phyloP scores from a whole-genome alignment of 2,113 vertebrate genomes.

The Bos javanicus region DNA sequence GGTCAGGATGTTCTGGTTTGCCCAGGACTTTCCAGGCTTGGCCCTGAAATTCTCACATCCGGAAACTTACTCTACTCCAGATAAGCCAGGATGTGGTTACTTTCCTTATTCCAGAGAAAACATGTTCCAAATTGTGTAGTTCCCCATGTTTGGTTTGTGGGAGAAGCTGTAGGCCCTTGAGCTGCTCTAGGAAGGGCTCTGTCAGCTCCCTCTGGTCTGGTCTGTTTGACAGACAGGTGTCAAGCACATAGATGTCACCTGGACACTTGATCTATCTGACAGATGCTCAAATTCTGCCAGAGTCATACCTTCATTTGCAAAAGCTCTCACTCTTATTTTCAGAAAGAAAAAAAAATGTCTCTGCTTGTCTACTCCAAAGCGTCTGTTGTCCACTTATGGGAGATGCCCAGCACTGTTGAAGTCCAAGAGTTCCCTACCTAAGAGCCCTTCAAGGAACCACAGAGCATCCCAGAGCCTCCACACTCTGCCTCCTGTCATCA shows the following conservation, averaged over 20 bases:
- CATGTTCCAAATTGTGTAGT: background rate
- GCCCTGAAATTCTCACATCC: background rate
- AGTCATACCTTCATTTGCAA: background rate
- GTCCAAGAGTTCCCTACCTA: rapidly evolving
- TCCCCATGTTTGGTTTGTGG: background rate
- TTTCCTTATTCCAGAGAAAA: slow-evolving; percentile 15
- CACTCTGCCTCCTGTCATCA: rapidly evolving
- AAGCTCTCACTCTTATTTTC: background rate
- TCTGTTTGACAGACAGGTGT: background rate
- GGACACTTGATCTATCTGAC: background rate
- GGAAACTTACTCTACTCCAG: background rate
- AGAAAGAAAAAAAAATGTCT: background rate
- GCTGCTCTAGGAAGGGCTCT: background rate
- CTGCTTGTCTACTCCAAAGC: background rate
- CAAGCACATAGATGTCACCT: background rate
- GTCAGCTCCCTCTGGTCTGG: background rate
- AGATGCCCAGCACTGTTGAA: background rate
- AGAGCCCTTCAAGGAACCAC: rapidly evolving
- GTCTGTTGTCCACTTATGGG: background rate
- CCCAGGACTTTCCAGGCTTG: background rate
- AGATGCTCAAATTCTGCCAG: background rate
- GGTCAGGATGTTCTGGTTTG: background rate
- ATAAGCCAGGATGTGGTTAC: background rate
- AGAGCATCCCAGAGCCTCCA: background rate
- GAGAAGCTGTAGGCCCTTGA: rapidly evolving